phyloP scores from a whole-genome alignment of 2,797 vertebrate genomes.

The Ispidina picta region DNA sequence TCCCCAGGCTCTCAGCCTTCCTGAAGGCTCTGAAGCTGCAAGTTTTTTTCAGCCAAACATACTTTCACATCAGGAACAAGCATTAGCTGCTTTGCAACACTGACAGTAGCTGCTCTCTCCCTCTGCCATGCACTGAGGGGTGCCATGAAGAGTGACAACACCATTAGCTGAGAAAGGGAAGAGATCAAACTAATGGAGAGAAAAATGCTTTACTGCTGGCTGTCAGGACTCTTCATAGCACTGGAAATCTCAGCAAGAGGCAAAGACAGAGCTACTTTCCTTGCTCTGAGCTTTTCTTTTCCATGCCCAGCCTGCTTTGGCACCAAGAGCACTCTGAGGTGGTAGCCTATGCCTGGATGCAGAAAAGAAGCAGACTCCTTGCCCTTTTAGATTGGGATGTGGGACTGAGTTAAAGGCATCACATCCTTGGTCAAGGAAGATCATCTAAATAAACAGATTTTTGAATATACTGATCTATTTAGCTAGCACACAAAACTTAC shows the following conservation, averaged over 20 bases:
- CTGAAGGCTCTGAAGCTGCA: not conserved
- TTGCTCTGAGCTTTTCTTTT: not conserved
- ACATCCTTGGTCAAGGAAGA: not conserved
- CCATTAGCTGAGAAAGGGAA: not conserved
- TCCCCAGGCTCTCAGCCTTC: not conserved
- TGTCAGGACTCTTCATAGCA: fast-evolving
- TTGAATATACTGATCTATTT: not conserved
- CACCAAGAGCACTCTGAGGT: not conserved
- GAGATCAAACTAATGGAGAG: not conserved
- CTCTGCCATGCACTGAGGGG: not conserved
- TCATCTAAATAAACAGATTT: not conserved
- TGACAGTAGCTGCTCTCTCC: not conserved
- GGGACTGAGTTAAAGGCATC: not conserved
- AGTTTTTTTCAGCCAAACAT: not conserved
- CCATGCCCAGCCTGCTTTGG: not conserved
- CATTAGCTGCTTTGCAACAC: not conserved
- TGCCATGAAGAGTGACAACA: not conserved
- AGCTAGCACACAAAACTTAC: not conserved
- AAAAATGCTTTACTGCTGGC: not conserved
- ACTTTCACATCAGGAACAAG: not conserved
- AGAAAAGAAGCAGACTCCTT: not conserved
- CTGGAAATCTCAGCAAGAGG: not conserved
- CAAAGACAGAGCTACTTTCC: not conserved
- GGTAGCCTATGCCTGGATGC: not conserved
- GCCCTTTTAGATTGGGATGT: not conserved